Evolutionary conservation across 1,140 invertebrate genomes (phyloP), one percentile per base, ranked within the genome.

Genomic region (Saccostrea echinata): DNA sequence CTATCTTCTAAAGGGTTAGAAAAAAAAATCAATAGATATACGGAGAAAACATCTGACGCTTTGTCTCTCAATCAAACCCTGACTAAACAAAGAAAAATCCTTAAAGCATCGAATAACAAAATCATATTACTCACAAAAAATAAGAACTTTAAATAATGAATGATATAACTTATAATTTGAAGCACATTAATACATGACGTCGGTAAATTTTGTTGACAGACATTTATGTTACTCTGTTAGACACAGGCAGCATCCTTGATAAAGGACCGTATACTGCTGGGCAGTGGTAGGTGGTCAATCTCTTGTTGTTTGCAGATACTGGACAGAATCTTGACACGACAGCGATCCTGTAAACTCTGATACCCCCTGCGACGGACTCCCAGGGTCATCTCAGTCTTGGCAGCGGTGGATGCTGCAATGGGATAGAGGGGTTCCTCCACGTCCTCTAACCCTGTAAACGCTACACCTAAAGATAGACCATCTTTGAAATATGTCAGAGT

Each of bases 401-500:
- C 97, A 0, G 97, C 97, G 0, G 97, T 97, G 2, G 97, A 97
- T 89, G 96, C 96, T 2, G 97, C 95, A 55, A 97, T 96, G 6
- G 97, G 97, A 93, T 96, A 97, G 0, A 97, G 94, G 11, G 96
- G 96, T 86, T 97, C 96, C 52, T 92, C 88, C 8, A 95, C 91
- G 9, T 91, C 86, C 80, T 96, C 91, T 3, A 96, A 91, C 16
- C 94, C 95, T 0, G 91, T 92, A 92, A 96, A 96, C n/a, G 95
- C 96, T n/a, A 96, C 93, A 3, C 96, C 97, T 51, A 97, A 95
- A 93, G 95, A 96, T 86, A 95, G 94, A 53, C 96, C 96, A 92
- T 97, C 97, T 94, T 97, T 97, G 92, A 96, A 97, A 93, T 96
- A 97, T 2, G 96, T 96, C n/a, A 97, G 91, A 0, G 97, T 97